Base-by-base conservation (phyloP, 2,888 invertebrate species). In the Orthonevra nobilis region DNA sequence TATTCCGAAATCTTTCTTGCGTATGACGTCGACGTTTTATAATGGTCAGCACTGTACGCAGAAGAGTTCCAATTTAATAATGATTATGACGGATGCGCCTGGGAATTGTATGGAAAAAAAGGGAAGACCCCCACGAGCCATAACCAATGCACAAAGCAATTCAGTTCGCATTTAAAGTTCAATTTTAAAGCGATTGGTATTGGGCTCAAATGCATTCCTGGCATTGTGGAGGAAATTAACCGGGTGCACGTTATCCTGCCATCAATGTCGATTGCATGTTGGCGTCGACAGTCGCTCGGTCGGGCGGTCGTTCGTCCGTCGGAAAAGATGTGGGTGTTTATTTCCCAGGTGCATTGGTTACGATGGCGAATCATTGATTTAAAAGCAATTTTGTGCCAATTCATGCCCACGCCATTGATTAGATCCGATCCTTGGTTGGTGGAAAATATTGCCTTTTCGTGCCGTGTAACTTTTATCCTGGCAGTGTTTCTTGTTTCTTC, bases 301-400 rank as follows among this genome's bases (percentile, higher is more conserved):
- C n/a, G n/a, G 34, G 32, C 19, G 14, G 40, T n/a, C n/a, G n/a
- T n/a, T n/a, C n/a, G n/a, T n/a, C n/a, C n/a, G n/a, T n/a, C n/a
- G n/a, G n/a, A n/a, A n/a, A n/a, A n/a, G n/a, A n/a, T n/a, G n/a
- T 10, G 10, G 60, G 52, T n/a, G 46, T 30, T 38, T 17, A 28
- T 63, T 36, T 64, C 64, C 44, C 70, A 63, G 58, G 72, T 70
- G 63, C 68, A 64, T 50, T 12, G 19, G 72, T 58, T 70, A 70
- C 63, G 44, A 56, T 60, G 30, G 20, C 42, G 52, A 70, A 81
- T 82, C 66, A 81, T 81, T 82, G 82, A 82, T 82, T 81, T 82
- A 70, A 81, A 82, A 82, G 81, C 81, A 82, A 82, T 82, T 82
- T 81, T 69, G 81, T 74, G 50, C 74, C 82, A 82, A 81, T 82